Percentiles rank a stretch among this genome's conserved stretches.
phyloP scores from a whole-genome alignment of 2,113 vertebrate species.

The Oncorhynchus nerka region DNA sequence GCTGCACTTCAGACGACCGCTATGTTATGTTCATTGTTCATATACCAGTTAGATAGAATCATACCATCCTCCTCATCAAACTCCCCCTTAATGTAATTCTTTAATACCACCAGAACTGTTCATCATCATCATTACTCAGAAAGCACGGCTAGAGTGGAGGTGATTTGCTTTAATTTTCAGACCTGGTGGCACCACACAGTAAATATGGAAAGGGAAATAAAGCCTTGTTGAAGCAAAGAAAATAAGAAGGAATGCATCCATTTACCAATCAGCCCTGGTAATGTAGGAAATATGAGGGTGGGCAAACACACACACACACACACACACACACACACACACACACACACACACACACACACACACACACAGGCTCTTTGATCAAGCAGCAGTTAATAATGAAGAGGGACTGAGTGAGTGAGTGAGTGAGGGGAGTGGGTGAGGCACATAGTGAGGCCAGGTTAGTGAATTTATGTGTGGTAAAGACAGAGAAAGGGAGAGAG shows the following conservation, averaged over 20 bases:
- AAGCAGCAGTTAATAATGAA: conserved; percentile 21
- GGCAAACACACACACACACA: conserved; percentile 6
- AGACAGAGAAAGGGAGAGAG: neutral
- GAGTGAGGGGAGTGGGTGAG: neutral
- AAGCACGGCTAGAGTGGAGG: neutral
- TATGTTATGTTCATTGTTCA: conserved; percentile 37
- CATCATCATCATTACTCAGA: neutral
- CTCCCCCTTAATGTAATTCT: neutral
- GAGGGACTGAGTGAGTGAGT: neutral
- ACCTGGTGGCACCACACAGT: conserved; percentile 22
- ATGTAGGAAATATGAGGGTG: conserved; percentile 16
- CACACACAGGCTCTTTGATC: conserved; percentile 31
- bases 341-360: neutral
- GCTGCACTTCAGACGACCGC: conserved; percentile 42
- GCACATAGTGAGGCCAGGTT: neutral
- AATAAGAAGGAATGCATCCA: conserved; percentile 37
- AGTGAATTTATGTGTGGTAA: conserved; percentile 2
- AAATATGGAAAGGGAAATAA: conserved; percentile 25
- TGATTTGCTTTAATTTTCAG: neutral
- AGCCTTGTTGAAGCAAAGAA: conserved; percentile 13
- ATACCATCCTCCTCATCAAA: conserved; percentile 17
- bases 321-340: neutral
- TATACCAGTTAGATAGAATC: conserved; percentile 47
- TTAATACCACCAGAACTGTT: neutral
- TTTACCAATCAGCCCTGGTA: conserved; percentile 27